Base-by-base conservation (phyloP, 2,888 invertebrate genomes). In the Chalcis sispes region DNA sequence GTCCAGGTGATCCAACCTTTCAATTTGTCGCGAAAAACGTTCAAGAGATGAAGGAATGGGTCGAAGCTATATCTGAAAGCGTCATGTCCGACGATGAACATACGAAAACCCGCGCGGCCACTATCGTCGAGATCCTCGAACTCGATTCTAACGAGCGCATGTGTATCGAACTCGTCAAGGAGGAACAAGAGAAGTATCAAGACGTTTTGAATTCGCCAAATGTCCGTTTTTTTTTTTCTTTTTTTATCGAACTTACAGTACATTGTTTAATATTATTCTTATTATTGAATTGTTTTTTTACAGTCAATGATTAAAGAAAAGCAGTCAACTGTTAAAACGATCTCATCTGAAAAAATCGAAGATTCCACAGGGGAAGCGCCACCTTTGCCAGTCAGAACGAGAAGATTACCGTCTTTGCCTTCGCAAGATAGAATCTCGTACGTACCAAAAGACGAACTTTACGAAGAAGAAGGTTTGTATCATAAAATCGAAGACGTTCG, bases 31-130 rank as follows among this genome's bases (percentile, higher is more conserved):
- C 87, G 0, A 83, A 79, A 23, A 82, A 79, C 10, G 81, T 83
- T 0, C 83, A 83, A 42, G 88, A 89, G 23, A 88, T 87, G 89
- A 82, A 84, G 18, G 84, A 87, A n/a, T 89, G 89, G 89, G 77
- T 88, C 2, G 73, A 80, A 3, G 82, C 82, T 1, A 70, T 82
- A 1, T 74, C 72, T 1, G 40, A 59, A n/a, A 66, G 67, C 20
- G 27, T 74, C 10, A 62, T 58, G 23, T 58, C 61, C 0, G 40
- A 64, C 2, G 23, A 23, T 10, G 10, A 8, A 8, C 2, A 18
- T 23, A 13, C 10, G 0, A 69, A 64, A 8, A 23, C 8, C 27
- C 27, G 67, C 1, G 36, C 61, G 1, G 42, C 59, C 0, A 72
- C 71, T 0, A 71, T 77, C 23, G 71, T 32, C 8, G 74, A 76